Evolutionary conservation across 2,797 vertebrate species (phyloP).

Genomic region (Gallinago stenura): DNA sequence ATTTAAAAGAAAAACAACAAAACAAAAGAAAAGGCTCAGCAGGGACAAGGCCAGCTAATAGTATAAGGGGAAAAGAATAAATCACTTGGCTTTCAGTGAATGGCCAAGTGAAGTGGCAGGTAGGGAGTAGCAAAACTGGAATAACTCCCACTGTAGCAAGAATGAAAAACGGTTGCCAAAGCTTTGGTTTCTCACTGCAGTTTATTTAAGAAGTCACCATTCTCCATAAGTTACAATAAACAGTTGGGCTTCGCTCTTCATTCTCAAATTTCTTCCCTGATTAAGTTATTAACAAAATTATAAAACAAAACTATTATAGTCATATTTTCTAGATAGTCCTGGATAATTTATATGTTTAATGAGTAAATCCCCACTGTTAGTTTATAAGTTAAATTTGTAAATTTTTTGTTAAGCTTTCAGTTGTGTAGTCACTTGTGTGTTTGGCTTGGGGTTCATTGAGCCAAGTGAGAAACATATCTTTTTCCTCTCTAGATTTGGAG

Average conservation of each 20-base stretch:
- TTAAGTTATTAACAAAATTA: background rate
- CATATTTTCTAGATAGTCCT: background rate
- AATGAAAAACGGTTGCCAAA: background rate
- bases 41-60: background rate
- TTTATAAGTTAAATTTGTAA: background rate
- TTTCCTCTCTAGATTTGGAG: slow-evolving; percentile 89
- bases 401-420: background rate
- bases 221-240: background rate
- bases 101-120: background rate
- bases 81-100: background rate
- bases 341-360: background rate
- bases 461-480: background rate
- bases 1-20: background rate
- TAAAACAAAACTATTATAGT: background rate
- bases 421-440: background rate
- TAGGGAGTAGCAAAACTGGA: background rate
- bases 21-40: background rate
- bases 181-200: background rate
- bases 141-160: background rate
- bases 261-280: background rate
- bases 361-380: background rate
- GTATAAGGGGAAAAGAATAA: background rate
- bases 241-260: background rate
- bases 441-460: background rate
- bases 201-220: background rate